Evolutionary conservation across 1,140 invertebrate genomes (phyloP).

Genomic region (Drosophila oshimai): DNA sequence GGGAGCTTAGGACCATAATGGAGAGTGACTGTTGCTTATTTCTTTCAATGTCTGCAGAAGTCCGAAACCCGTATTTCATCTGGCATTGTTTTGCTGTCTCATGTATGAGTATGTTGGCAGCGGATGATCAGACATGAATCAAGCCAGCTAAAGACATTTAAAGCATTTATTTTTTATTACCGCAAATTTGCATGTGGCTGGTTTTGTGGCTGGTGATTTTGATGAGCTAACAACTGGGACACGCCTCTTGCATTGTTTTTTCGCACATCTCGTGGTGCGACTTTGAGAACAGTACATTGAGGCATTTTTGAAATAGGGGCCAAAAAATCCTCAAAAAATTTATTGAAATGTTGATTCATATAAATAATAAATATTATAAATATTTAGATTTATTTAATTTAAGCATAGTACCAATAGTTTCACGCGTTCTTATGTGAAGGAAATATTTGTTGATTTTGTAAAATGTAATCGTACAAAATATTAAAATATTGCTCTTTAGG

Average conservation of each 20-base stretch:
- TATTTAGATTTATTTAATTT: too few species aligned
- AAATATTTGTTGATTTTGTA: too few species aligned
- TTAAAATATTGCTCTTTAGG: too few species aligned
- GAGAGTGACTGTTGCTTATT: slow-evolving; percentile 10
- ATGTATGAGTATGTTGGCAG: neutral
- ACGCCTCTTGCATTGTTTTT: slow-evolving; percentile 17
- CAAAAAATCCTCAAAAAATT: too few species aligned
- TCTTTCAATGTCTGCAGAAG: neutral
- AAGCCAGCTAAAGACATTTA: slow-evolving; percentile 26
- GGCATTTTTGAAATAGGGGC: too few species aligned
- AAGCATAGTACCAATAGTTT: too few species aligned
- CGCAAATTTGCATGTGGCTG: slow-evolving; percentile 26
- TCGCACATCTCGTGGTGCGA: slow-evolving; percentile 4
- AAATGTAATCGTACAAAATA: too few species aligned
- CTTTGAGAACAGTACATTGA: slow-evolving; percentile 1
- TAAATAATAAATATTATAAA: too few species aligned
- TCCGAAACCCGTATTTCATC: slow-evolving; percentile 19
- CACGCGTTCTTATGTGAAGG: too few species aligned
- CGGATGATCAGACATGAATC: slow-evolving; percentile 19
- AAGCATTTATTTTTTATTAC: slow-evolving; percentile 37
- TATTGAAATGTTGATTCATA: too few species aligned
- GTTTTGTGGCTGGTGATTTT: slow-evolving; percentile 6
- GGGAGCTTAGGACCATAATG: slow-evolving; percentile 20
- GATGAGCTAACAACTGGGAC: slow-evolving; percentile 38
- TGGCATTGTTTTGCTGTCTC: slow-evolving; percentile 1